Conservation (phyloP, 2,113 vertebrate genomes). For the Syngnathoides biaculeatus region DNA sequence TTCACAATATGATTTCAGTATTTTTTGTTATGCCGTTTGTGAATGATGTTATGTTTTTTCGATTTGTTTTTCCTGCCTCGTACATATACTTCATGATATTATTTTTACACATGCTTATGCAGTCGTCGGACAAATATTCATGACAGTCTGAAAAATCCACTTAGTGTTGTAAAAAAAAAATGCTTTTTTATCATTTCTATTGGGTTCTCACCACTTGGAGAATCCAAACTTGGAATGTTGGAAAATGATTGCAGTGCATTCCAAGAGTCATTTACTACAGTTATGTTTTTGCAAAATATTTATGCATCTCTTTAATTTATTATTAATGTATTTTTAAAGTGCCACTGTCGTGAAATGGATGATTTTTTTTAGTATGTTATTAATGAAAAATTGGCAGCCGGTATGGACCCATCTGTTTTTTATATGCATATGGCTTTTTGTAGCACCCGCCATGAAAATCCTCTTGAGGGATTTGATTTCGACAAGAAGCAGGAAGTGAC, state of each 20-base stretch:
- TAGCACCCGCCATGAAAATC: too few relatives aligned
- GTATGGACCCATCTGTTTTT: too few relatives aligned
- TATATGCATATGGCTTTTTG: too few relatives aligned
- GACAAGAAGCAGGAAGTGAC: too few relatives aligned
- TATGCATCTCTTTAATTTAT: too few relatives aligned
- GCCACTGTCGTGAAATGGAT: too few relatives aligned
- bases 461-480: too few relatives aligned
- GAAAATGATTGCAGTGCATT: neutral
- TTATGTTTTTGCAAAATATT: too few relatives aligned
- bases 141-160: neutral
- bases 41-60: neutral
- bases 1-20: neutral
- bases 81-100: neutral
- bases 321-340: too few relatives aligned
- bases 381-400: too few relatives aligned
- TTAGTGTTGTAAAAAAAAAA: neutral
- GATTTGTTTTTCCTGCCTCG: neutral
- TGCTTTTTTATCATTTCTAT: neutral
- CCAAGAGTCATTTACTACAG: neutral
- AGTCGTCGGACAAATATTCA: neutral
- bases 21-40: neutral
- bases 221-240: neutral
- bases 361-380: too few relatives aligned
- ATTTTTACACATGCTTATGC: neutral
- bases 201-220: neutral